Percentiles rank a stretch among this genome's conserved stretches.
These are phyloP conservation scores for Psittacula derbiana DNA, from an alignment of 2,797 vertebrate genomes.

Conservation along the genomic window DNA sequence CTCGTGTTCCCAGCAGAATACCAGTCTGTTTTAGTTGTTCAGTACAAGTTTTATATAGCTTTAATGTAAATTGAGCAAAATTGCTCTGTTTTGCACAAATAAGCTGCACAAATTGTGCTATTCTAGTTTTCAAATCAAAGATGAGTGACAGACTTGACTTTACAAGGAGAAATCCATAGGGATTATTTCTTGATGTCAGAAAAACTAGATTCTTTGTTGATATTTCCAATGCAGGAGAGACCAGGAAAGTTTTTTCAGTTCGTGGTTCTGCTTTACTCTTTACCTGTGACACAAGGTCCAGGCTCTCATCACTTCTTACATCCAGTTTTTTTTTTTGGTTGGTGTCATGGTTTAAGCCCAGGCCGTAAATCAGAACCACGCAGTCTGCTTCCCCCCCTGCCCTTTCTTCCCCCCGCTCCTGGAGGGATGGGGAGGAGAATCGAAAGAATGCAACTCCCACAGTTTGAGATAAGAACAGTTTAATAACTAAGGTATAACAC, in stretches of 20 bases:
- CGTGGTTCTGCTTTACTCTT: not conserved
- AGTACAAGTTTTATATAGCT: not conserved
- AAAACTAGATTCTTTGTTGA: not conserved
- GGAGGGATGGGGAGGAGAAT: no score
- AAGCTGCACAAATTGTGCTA: not conserved
- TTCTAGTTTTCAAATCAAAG: not conserved
- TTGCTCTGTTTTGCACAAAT: not conserved
- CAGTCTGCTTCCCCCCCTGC: no score
- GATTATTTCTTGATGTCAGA: not conserved
- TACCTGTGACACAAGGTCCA: not conserved
- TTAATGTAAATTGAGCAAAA: not conserved
- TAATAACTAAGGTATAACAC: no score
- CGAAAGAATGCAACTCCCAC: no score
- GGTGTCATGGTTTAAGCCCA: no score
- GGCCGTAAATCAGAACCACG: no score
- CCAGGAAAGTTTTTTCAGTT: not conserved
- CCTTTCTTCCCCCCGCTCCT: no score
- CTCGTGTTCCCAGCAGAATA: not conserved
- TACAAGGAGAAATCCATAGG: not conserved
- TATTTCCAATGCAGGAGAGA: not conserved
- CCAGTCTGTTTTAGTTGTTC: not conserved
- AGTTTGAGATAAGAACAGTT: no score
- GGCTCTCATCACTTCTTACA: not conserved
- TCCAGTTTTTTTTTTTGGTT: not conserved
- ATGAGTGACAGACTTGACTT: not conserved